Evolutionary conservation across 2,797 vertebrate species (phyloP).

Genomic region (Pangasius larnaudii): DNA sequence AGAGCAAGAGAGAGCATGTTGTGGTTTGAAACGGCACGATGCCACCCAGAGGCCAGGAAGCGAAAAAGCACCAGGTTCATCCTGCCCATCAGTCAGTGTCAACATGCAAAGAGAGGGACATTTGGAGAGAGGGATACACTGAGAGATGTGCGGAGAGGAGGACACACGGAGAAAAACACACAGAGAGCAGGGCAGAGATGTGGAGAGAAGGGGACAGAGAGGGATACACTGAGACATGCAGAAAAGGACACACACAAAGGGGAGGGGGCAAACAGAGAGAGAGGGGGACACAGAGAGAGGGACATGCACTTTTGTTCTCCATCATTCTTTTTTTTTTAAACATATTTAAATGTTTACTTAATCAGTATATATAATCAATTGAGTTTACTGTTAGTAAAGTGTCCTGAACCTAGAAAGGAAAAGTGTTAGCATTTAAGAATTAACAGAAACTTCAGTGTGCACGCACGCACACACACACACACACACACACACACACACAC

Average conservation of each 20-base stretch:
- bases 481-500: neutral
- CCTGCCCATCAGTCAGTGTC: neutral
- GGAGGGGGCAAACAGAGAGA: neutral
- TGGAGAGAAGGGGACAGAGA: neutral
- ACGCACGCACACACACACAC: neutral
- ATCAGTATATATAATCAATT: neutral
- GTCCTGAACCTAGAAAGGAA: neutral
- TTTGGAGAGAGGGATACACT: neutral
- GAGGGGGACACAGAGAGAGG: neutral
- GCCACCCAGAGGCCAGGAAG: slow-evolving; percentile 5
- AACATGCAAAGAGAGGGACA: neutral
- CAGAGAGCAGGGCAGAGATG: neutral
- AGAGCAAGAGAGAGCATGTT: neutral
- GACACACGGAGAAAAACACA: neutral
- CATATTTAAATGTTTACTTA: neutral
- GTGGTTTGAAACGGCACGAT: slow-evolving; percentile 12
- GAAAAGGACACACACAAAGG: neutral
- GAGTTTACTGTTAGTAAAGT: neutral
- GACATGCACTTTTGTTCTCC: neutral
- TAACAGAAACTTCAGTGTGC: neutral
- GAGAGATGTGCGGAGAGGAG: neutral
- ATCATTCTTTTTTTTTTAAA: neutral
- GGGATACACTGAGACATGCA: neutral
- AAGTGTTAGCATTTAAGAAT: neutral
- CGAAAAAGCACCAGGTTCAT: neutral